Evolutionary conservation across 2,888 invertebrate species (phyloP), one percentile per base, ranked within the genome.

Genomic region (Polylopha cassiicola): DNA sequence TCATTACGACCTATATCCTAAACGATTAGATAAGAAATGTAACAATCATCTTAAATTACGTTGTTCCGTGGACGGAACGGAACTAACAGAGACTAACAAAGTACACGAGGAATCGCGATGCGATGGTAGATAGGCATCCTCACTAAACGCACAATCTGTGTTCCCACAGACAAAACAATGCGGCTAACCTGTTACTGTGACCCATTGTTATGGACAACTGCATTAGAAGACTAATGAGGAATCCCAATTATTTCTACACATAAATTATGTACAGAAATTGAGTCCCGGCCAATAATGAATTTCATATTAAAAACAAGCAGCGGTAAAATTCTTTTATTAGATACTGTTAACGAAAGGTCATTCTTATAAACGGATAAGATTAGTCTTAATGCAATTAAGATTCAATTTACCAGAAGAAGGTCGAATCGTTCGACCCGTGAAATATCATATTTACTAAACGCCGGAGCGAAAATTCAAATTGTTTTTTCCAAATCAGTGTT

Each of bases 401-500:
- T n/a, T 21, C 22, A 28, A 39, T 34, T 33, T 33, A 29, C n/a
- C 11, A 17, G 7, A 13, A 29, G 27, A 34, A 42, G 38, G 37
- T 27, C 42, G 27, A 10, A 31, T 22, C 17, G 30, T 11, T 21
- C 17, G 37, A 30, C 20, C 36, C 41, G 27, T 31, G 17, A 33
- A 44, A 22, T 15, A 45, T 32, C 43, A 37, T 42, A 37, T 44
- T 44, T 39, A 34, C 39, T 36, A 28, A 29, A 37, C 36, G 20
- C 27, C 14, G 16, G 36, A 39, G 51, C 46, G 45, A 39, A 43
- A 41, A 36, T 22, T 14, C 8, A 26, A 53, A 48, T 50, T 48
- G 41, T 43, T 47, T 53, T 50, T 49, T 44, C 46, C 36, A 48
- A 54, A 32, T 18, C 16, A 33, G 20, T 7, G 30, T 28, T 20